A percentile compares a stretch with the other conserved stretches of the same genome.
Conservation (phyloP, 2,888 invertebrate genomes). For the Phragmatobia fuliginosa region DNA sequence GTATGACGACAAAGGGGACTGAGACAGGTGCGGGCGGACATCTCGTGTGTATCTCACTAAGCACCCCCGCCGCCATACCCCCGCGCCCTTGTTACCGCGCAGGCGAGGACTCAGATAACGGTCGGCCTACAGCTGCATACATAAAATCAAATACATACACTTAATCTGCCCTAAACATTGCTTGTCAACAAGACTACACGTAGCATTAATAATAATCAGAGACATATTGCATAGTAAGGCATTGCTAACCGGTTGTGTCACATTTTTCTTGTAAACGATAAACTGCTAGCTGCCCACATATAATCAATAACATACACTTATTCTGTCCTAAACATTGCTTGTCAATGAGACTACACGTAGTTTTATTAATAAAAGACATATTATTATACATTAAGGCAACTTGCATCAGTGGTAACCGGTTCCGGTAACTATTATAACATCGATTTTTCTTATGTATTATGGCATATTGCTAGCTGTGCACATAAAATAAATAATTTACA, state of each 20-base stretch:
- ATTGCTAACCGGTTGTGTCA: too few relatives aligned
- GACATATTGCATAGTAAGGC: not conserved
- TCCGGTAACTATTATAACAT: too few relatives aligned
- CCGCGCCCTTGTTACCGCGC: too few relatives aligned
- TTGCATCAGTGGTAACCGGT: too few relatives aligned
- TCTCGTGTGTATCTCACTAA: too few relatives aligned
- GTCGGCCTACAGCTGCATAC: not conserved
- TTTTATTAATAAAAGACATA: not conserved
- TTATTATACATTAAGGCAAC: too few relatives aligned
- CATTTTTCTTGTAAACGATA: too few relatives aligned
- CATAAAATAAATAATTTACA: not conserved
- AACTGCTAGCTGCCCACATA: not conserved
- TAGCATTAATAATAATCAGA: not conserved
- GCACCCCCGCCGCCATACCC: too few relatives aligned
- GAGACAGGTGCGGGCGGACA: too few relatives aligned
- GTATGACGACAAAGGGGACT: too few relatives aligned
- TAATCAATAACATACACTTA: not conserved
- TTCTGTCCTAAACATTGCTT: not conserved
- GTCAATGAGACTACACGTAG: slow-evolving; percentile 3
- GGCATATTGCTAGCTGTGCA: not conserved
- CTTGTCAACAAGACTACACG: slow-evolving; percentile 1
- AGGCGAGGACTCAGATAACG: too few relatives aligned
- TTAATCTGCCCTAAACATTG: not conserved
- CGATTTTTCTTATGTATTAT: not conserved
- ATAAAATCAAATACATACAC: not conserved